Base-by-base conservation (phyloP, 2,797 vertebrate genomes). In the Malurus splendens region DNA sequence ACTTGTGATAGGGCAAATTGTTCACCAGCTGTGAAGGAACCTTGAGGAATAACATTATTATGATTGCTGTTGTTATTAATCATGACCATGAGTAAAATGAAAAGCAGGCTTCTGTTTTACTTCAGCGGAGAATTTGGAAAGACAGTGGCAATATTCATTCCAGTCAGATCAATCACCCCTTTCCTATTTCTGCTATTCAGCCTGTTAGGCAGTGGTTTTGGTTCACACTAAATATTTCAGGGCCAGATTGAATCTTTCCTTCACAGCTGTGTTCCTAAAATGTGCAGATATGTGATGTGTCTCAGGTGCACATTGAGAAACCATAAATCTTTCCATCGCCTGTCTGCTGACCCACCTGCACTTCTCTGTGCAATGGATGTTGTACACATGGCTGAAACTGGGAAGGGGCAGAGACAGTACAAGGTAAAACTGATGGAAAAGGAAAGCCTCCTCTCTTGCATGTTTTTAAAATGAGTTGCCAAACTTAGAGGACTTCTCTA, bases 201-300 rank as follows among this genome's bases (percentile, higher is more conserved):
- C 23, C 36, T 74, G 82, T 90, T 92, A 95, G 85, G 81, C 85
- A 72, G 80, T 72, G 73, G 56, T 15, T 90, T 91, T 82, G 67
- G 38, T 93, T 91, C 81, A 94, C 85, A 89, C 84, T 87, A 82
- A 90, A 76, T 81, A 86, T 77, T 92, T 70, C 50, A 67, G 56
- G 61, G 39, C 28, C 65, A 88, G 54, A 90, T 14, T 62, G 50
- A 92, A 86, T 92, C 86, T 90, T 74, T 93, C 55, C 89, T 95
- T 89, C 68, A 84, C 91, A 96, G 68, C 81, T 85, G n/a, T 82
- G 39, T 73, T 90, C 87, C 76, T 90, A 94, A 96, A 96, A 93
- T 85, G 67, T 94, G 76, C 24, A 8, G 95, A 91, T 86, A 92
- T 88, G 82, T 95, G 90, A 62, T 62, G 30, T 14, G 41, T 92